Conservation (phyloP, 1,140 invertebrate species). For the Drosophila subobscura region DNA sequence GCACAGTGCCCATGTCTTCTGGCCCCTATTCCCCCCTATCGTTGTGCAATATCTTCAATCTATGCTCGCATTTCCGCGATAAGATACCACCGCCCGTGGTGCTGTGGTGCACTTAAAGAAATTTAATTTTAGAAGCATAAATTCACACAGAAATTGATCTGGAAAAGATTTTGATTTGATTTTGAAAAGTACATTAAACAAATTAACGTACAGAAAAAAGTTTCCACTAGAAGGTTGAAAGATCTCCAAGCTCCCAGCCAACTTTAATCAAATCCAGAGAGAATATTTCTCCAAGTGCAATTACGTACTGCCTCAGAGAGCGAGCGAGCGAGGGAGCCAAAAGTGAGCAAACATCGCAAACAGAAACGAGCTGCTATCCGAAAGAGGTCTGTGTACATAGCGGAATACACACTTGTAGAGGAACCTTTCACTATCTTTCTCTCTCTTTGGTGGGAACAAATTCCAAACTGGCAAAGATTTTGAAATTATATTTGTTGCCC, state of each 20-base stretch:
- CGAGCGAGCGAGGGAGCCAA: conserved; percentile 32
- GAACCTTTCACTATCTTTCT: conserved; percentile 25
- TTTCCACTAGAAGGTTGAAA: too few relatives aligned
- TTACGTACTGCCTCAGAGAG: conserved; percentile 10
- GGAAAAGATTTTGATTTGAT: too few relatives aligned
- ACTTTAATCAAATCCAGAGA: too few relatives aligned
- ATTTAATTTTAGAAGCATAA: too few relatives aligned
- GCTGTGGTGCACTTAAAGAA: too few relatives aligned
- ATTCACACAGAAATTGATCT: too few relatives aligned
- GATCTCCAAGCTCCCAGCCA: too few relatives aligned
- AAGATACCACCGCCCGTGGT: conserved; percentile 42
- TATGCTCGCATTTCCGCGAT: conserved; percentile 70
- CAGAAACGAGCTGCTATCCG: conserved; percentile 20
- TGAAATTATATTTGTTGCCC: conserved; percentile 25
- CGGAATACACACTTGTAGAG: not conserved
- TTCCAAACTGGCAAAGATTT: conserved; percentile 31
- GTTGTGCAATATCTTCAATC: conserved; percentile 73
- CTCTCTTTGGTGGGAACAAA: conserved; percentile 4
- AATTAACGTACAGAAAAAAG: too few relatives aligned
- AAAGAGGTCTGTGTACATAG: conserved; percentile 10
- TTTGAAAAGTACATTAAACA: too few relatives aligned
- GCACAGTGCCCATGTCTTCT: too few relatives aligned
- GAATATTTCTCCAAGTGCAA: conserved; percentile 1
- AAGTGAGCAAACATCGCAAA: conserved; percentile 54
- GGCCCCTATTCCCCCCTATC: conserved; percentile 30